Evolutionary conservation across 2,113 vertebrate species (phyloP), one percentile per base, ranked within the genome.

Genomic region (Gymnobelideus leadbeateri): DNA sequence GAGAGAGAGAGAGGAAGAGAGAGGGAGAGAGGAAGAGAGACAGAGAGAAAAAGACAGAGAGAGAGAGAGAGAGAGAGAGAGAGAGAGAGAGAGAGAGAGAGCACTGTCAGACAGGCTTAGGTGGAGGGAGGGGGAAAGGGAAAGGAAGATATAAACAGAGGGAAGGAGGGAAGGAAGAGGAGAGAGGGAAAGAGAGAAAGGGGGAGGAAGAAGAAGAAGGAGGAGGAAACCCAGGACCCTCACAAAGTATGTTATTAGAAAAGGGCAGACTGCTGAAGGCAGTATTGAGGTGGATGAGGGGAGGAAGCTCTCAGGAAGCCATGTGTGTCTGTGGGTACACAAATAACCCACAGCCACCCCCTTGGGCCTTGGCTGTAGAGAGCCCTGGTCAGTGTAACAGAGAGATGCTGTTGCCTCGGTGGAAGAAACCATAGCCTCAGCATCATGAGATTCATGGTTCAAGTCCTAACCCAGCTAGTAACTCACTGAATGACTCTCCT

Each of bases 101-200:
- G 2, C 47, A 49, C 47, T 49, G 0, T 2, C 10, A n/a, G 57
- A 37, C n/a, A 91, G 51, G 25, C 84, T 14, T 8, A 1, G 61
- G 89, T 2, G 51, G 9, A 8, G 12, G 28, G 0, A 91, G 16
- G 21, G 8, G 9, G 16, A 2, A 3, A 0, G 4, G 23, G 31
- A 43, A 43, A 3, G 0, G 61, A 68, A 68, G 61, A 68, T 37
- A 68, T 68, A 37, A 37, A 37, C 31, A 12, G 51, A 37, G 61
- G 21, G 4, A 49, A 92, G 55, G 2, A 57, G 10, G 28, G 26
- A 43, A 21, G 1, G 0, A 84, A 89, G 3, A 61, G 51, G 21
- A 3, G 51, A 6, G 54, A 77, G 31, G 31, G 61, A n/a, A 68
- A 77, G 6, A n/a, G 61, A 77, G n/a, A n/a, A n/a, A 19, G 37